Base-by-base conservation (phyloP, 1,140 invertebrate species). In the Anthonomus grandis region DNA sequence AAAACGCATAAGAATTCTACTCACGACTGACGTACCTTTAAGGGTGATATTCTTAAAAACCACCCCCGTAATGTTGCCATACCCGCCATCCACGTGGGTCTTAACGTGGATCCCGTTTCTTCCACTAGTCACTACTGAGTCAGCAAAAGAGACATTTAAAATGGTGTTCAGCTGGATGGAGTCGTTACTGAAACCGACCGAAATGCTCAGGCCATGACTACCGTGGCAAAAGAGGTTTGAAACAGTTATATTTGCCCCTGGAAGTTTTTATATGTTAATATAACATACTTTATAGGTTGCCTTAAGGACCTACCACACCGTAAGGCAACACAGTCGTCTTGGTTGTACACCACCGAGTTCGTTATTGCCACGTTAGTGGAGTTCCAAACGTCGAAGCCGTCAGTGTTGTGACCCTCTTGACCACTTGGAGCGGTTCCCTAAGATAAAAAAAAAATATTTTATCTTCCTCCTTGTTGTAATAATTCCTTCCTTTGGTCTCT, bases 281-380 rank as follows among this genome's bases (percentile, higher is more conserved):
- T 46, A 25, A 25, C 44, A 34, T 10, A n/a, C 15, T 12, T 22
- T 22, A 15, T 38, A 36, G 22, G 21, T 25, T 19, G 18, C 24
- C 23, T 37, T 13, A 34, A 41, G 17, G 19, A 36, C 25, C 31
- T 57, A 57, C 54, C 54, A 27, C 54, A 57, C 24, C 54, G 22
- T 25, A 57, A 48, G 9, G 45, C 36, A 4, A 57, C 49, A 22
- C 59, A 62, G 27, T 57, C 59, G 34, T 62, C 59, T 46, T 62
- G 59, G 27, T 62, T 62, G n/a, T 13, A 51, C 1, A 57, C 25
- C 5, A 45, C 39, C 3, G 36, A 52, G 23, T 57, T 23, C 10
- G 45, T 21, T 8, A 62, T 37, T 10, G 49, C 12, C n/a, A 62
- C 49, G 19, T 57, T 57, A 8, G 41, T 34, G 8, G 48, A 46